Evolutionary conservation across 2,113 vertebrate genomes (phyloP).

Genomic region (Dolichotis patagonum): DNA sequence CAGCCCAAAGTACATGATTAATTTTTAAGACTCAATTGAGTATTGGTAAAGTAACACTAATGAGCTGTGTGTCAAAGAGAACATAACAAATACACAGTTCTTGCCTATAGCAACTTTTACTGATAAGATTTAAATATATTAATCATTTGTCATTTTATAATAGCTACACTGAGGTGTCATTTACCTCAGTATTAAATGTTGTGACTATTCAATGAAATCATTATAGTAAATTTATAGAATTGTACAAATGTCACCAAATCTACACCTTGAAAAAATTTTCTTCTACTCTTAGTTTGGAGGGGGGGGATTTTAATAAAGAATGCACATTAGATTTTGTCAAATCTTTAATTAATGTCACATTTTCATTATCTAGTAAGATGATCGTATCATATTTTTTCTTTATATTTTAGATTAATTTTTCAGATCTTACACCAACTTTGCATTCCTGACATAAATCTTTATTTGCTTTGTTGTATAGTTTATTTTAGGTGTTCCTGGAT

Average conservation of each 20-base stretch:
- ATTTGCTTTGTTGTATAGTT: not conserved
- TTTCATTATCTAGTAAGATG: not conserved
- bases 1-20: not conserved
- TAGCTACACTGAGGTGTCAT: not conserved
- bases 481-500: not conserved
- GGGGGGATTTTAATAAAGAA: not conserved
- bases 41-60: not conserved
- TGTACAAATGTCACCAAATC: not conserved
- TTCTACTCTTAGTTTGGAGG: not conserved
- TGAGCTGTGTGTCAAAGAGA: not conserved
- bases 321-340: not conserved
- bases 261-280: not conserved
- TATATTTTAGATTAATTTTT: constrained; percentile 5
- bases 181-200: not conserved
- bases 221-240: not conserved
- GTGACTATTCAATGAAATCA: not conserved
- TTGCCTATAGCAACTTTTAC: not conserved
- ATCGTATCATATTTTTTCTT: not conserved
- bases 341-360: not conserved
- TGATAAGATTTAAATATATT: not conserved
- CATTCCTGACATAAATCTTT: not conserved
- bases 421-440: not conserved
- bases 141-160: not conserved
- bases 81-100: not conserved
- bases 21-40: not conserved